phyloP scores from a whole-genome alignment of 2,113 vertebrate genomes.

The Vireo altiloquus region DNA sequence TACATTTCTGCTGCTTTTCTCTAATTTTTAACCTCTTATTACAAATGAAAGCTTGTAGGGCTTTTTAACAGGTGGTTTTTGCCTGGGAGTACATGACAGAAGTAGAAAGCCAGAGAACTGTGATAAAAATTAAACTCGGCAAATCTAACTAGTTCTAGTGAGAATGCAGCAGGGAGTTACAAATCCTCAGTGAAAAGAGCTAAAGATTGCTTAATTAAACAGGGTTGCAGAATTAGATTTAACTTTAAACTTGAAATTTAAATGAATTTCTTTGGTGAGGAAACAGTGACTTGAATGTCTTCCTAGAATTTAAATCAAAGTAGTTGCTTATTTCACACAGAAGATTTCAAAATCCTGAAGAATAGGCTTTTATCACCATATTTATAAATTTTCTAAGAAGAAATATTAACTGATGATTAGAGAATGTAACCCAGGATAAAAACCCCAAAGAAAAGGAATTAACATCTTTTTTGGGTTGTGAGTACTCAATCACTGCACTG shows the following conservation, averaged over 20 bases:
- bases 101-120: conserved; percentile 53
- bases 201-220: conserved; percentile 73
- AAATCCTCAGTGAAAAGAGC: conserved; percentile 64
- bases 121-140: conserved; percentile 70
- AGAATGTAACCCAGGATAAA: not conserved
- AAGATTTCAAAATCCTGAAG: not conserved
- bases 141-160: conserved; percentile 51
- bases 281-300: conserved; percentile 54
- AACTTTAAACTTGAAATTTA: conserved; percentile 67
- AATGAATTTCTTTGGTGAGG: conserved; percentile 57
- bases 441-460: not conserved
- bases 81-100: conserved; percentile 51
- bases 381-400: not conserved
- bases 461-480: not conserved
- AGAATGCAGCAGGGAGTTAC: conserved; percentile 60
- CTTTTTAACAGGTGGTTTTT: conserved; percentile 66
- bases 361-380: not conserved
- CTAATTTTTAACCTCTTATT: conserved; percentile 63
- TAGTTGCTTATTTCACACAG: conserved; percentile 29
- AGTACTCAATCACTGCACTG: not conserved
- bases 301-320: conserved; percentile 44
- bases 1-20: conserved; percentile 31
- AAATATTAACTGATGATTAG: not conserved
- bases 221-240: conserved; percentile 67
- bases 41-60: conserved; percentile 61